These are phyloP conservation scores for Nysson spinosus DNA, from an alignment of 2,888 invertebrate species.

Conservation along the genomic window DNA sequence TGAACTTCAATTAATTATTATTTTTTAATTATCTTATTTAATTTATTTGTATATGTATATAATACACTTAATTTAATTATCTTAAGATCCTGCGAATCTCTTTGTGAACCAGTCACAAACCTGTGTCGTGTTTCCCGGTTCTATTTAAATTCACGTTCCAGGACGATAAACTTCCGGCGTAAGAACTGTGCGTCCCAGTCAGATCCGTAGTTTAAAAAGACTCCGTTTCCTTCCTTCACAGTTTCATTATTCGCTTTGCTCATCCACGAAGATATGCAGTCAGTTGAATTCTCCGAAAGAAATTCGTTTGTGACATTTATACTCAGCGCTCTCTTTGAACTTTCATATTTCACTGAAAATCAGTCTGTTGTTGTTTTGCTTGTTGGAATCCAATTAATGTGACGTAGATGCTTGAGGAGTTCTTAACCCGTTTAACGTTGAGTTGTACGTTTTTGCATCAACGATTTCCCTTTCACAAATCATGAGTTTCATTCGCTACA, in stretches of 20 bases:
- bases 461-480: too few species aligned
- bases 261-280: neutral
- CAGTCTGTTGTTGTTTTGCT: slow-evolving; percentile 1
- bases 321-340: slow-evolving; percentile 12
- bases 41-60: too few species aligned
- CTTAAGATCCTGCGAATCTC: too few species aligned
- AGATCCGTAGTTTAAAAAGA: slow-evolving; percentile 31
- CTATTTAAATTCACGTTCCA: slow-evolving; percentile 55
- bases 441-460: too few species aligned
- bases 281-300: neutral
- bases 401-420: too few species aligned
- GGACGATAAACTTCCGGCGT: slow-evolving; percentile 60
- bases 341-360: neutral
- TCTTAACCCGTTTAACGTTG: too few species aligned
- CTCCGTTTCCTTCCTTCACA: neutral
- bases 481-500: too few species aligned
- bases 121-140: slow-evolving; percentile 40
- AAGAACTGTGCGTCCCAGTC: slow-evolving; percentile 25
- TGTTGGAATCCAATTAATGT: slow-evolving; percentile 18
- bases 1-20: too few species aligned
- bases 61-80: too few species aligned
- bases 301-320: slow-evolving; percentile 1
- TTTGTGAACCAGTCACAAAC: too few species aligned
- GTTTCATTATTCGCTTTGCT: neutral
- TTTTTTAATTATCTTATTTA: too few species aligned